Percentiles rank a stretch among this genome's conserved stretches.
Conservation (phyloP, 2,113 vertebrate genomes). For the Ceyx melanurus region DNA sequence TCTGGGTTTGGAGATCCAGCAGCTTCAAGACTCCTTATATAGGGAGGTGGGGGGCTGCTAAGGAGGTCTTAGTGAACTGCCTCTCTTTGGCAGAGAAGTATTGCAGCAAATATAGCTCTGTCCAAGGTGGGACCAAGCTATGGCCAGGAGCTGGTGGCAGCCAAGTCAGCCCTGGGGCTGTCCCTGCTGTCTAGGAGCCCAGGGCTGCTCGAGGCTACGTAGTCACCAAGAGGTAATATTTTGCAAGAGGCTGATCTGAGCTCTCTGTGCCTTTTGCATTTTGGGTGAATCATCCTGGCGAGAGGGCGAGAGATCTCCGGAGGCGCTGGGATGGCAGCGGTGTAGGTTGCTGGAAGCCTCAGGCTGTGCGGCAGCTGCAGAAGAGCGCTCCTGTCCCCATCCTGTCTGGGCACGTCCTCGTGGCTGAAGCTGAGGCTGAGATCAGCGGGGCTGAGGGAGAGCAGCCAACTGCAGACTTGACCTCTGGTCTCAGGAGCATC, state of each 20-base stretch:
- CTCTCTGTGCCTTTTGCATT: background rate
- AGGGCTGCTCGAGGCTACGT: background rate
- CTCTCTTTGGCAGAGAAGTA: background rate
- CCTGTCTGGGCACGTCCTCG: background rate
- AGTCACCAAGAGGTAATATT: background rate
- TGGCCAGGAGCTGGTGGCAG: background rate
- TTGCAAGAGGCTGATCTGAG: conserved; percentile 21
- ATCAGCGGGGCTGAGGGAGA: background rate
- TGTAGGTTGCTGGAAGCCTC: background rate
- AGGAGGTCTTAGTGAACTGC: background rate
- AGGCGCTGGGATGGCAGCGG: background rate
- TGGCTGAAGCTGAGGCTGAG: background rate
- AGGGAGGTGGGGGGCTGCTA: too few species aligned
- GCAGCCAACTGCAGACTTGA: background rate
- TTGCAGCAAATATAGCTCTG: background rate
- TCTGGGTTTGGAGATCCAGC: background rate
- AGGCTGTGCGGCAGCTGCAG: background rate
- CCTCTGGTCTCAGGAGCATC: background rate
- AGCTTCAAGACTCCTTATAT: background rate
- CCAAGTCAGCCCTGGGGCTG: background rate
- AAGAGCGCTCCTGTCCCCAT: background rate
- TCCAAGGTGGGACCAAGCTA: background rate
- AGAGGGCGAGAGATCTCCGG: background rate
- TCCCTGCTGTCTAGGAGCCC: background rate
- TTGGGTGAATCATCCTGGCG: background rate